phyloP scores from a whole-genome alignment of 2,888 invertebrate species.

The Cantharis rustica region DNA sequence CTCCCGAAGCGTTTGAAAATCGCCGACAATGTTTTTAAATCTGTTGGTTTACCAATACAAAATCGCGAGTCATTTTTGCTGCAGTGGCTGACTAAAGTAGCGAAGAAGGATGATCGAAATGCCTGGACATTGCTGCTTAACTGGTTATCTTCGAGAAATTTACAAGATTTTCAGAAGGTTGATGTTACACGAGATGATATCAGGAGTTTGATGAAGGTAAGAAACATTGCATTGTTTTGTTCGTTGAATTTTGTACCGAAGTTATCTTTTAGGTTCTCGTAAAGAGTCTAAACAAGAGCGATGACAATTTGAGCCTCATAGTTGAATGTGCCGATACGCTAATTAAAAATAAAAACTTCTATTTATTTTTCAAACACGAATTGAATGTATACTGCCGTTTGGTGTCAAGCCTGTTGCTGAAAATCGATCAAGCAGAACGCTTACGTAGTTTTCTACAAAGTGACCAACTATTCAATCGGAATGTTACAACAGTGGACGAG shows the following conservation, averaged over 20 bases:
- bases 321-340: conserved; percentile 10
- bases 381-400: conserved; percentile 40
- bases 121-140: conserved; percentile 37
- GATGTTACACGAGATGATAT: conserved; percentile 42
- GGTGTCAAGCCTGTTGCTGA: conserved; percentile 34
- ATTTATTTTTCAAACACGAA: conserved; percentile 44
- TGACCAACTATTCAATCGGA: conserved; percentile 36
- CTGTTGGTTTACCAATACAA: conserved; percentile 37
- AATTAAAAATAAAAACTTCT: conserved; percentile 40
- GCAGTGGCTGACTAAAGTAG: conserved; percentile 40
- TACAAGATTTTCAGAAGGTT: conserved; percentile 41
- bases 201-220: conserved; percentile 32
- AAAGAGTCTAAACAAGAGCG: background rate
- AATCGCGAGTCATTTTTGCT: conserved; percentile 43
- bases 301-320: background rate
- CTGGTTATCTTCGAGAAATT: conserved; percentile 43
- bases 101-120: conserved; percentile 27
- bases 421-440: conserved; percentile 21
- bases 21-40: conserved; percentile 46
- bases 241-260: background rate
- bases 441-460: conserved; percentile 33
- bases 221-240: background rate
- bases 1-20: conserved; percentile 45
- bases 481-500: conserved; percentile 28
- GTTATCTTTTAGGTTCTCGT: conserved; percentile 1